These are phyloP conservation scores for Agrochola circellaris DNA, from an alignment of 2,888 invertebrate species.

Conservation along the genomic window DNA sequence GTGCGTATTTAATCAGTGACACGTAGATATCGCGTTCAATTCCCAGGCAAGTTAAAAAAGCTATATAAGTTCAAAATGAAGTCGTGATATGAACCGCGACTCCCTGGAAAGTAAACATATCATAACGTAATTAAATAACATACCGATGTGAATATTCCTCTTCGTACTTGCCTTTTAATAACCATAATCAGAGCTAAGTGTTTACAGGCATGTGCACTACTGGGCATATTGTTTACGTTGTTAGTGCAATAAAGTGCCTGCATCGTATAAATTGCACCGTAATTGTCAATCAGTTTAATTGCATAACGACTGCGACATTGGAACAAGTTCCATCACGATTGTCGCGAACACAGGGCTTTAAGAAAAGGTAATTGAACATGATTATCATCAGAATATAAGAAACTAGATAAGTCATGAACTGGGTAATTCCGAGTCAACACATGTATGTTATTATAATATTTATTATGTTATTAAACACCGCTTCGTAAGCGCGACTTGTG, in stretches of 20 bases:
- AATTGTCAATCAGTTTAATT: conserved; percentile 59
- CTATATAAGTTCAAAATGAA: too few relatives aligned
- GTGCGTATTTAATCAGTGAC: too few relatives aligned
- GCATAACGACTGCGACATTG: conserved; percentile 57
- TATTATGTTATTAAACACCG: neutral
- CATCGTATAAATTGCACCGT: conserved; percentile 54
- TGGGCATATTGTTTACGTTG: conserved; percentile 42
- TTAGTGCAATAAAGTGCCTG: conserved; percentile 46
- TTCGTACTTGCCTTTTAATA: conserved; percentile 2
- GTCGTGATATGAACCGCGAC: too few relatives aligned
- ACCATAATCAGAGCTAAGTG: conserved; percentile 12
- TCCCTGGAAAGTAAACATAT: neutral
- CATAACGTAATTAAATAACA: too few relatives aligned
- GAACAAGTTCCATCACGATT: conserved; percentile 47
- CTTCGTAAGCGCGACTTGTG: neutral
- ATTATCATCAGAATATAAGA: conserved; percentile 48
- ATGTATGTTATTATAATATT: neutral
- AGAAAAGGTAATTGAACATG: conserved; percentile 33
- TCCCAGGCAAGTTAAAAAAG: too few relatives aligned
- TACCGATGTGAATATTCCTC: neutral
- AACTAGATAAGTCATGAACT: conserved; percentile 16
- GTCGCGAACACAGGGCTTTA: conserved; percentile 3
- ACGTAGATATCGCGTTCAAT: too few relatives aligned
- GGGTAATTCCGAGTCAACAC: conserved; percentile 31
- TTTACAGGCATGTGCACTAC: neutral